Percentiles rank a stretch among this genome's conserved stretches.
These are phyloP conservation scores for Globodera ellingtonae DNA, from an alignment of 1,140 invertebrate species.

Conservation along the genomic window DNA sequence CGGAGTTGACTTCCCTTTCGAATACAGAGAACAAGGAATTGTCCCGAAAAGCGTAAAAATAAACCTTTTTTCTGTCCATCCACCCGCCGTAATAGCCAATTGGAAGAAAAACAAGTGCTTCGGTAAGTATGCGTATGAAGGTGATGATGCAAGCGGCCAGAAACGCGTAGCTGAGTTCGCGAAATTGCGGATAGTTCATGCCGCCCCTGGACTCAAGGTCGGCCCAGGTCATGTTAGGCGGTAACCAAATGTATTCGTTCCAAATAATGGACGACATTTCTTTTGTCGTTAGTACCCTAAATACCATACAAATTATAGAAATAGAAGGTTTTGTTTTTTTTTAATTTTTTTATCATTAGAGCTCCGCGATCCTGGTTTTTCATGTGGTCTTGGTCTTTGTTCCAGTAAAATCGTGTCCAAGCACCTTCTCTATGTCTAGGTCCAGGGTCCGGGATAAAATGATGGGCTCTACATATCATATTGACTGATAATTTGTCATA, in stretches of 20 bases:
- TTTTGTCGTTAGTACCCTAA: not conserved
- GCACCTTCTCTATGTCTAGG: no score
- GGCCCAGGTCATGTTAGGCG: slow-evolving; percentile 30
- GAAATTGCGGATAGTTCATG: slow-evolving; percentile 53
- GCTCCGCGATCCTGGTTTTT: no score
- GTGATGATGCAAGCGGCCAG: slow-evolving; percentile 51
- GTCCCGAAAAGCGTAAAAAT: not conserved
- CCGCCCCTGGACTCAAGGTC: slow-evolving; percentile 36
- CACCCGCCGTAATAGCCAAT: slow-evolving; percentile 57
- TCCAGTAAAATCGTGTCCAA: no score
- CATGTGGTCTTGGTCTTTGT: no score
- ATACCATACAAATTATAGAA: not conserved
- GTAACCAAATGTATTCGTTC: slow-evolving; percentile 37
- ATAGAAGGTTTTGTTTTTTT: not conserved
- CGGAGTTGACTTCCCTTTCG: no score
- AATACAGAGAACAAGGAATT: no score
- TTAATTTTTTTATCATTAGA: no score
- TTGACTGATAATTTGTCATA: no score
- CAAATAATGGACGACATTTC: slow-evolving; percentile 4
- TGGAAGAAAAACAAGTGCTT: slow-evolving; percentile 60
- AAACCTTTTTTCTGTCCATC: slow-evolving; percentile 45
- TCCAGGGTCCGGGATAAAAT: no score
- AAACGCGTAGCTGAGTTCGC: slow-evolving; percentile 58
- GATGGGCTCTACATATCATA: no score
- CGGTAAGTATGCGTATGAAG: slow-evolving; percentile 57